Evolutionary conservation across 2,113 vertebrate genomes (phyloP), one percentile per base, ranked within the genome.

Genomic region (Pachypanchax playfairii): DNA sequence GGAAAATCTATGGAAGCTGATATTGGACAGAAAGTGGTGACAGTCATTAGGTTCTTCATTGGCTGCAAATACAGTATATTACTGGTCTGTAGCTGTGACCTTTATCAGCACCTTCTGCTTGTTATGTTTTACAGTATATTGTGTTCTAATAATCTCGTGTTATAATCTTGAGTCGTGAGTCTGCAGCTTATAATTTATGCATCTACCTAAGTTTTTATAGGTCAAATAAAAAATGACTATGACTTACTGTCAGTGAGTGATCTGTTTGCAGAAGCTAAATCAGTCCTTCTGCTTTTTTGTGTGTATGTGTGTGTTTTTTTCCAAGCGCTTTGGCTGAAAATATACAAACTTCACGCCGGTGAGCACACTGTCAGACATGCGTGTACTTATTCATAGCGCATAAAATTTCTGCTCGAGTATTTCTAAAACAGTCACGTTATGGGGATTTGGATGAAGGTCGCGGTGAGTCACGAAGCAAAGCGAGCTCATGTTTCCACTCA

Each of bases 401-500:
- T 71, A 58, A 13, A 39, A 71, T 79, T 66, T 53, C 36, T 67
- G 50, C 44, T 14, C 24, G 29, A 55, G 65, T 36, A 20, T 58
- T 38, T 75, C 56, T 65, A 36, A 72, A 76, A 39, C 22, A 18
- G 41, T 56, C 60, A 58, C 31, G 60, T 73, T 70, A 67, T 18
- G 43, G 62, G 12, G 56, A 36, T 76, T 86, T 80, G 79, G 71
- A 73, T 71, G 71, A 73, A 77, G 82, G 82, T 82, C 57, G 46
- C 1, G 24, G 68, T 84, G 81, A 85, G 77, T 83, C 82, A 86
- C 80, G 60, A 60, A 78, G 71, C 70, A 54, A 50, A 75, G 47
- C 21, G 1, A 48, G 43, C 65, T 84, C 68, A 15, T 75, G 69
- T 86, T 90, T 89, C 87, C 80, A 85, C 76, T 73, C 67, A 48